phyloP scores from a whole-genome alignment of 2,888 invertebrate genomes.

The Rhagonycha fulva region DNA sequence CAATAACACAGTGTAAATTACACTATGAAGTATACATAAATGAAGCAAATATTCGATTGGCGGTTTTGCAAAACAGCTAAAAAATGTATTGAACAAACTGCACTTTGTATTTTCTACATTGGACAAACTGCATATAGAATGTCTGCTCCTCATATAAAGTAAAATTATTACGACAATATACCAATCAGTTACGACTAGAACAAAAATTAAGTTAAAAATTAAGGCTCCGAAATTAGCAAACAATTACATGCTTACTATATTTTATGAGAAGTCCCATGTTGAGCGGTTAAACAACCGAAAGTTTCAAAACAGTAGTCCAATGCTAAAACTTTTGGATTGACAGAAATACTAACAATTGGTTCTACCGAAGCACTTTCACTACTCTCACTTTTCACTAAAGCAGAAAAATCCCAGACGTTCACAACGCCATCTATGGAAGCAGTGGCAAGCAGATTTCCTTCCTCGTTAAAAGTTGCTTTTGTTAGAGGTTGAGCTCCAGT shows the following conservation, averaged over 20 bases:
- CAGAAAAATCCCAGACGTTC: conserved; percentile 63
- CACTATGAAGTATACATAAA: too few relatives aligned
- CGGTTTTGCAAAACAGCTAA: too few relatives aligned
- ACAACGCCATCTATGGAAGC: conserved; percentile 69
- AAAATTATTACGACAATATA: background rate
- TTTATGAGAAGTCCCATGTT: background rate
- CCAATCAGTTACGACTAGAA: background rate
- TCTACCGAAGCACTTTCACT: conserved; percentile 33
- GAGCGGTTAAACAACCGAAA: conserved; percentile 38
- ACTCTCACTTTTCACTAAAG: conserved; percentile 27
- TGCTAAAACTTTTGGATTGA: conserved; percentile 40
- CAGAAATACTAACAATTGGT: conserved; percentile 31
- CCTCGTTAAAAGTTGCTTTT: conserved; percentile 65
- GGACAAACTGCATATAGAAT: too few relatives aligned
- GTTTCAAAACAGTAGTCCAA: conserved; percentile 45
- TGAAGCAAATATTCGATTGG: too few relatives aligned
- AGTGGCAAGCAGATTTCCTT: conserved; percentile 67
- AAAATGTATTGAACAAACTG: too few relatives aligned
- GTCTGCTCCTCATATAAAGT: too few relatives aligned
- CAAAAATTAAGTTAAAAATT: too few relatives aligned
- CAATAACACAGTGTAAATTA: too few relatives aligned
- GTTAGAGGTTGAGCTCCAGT: conserved; percentile 68
- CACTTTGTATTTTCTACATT: too few relatives aligned
- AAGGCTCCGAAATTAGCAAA: background rate
- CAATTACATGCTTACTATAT: background rate